Conservation (phyloP, 2,888 invertebrate species). For the Eristalinus sepulchralis region DNA sequence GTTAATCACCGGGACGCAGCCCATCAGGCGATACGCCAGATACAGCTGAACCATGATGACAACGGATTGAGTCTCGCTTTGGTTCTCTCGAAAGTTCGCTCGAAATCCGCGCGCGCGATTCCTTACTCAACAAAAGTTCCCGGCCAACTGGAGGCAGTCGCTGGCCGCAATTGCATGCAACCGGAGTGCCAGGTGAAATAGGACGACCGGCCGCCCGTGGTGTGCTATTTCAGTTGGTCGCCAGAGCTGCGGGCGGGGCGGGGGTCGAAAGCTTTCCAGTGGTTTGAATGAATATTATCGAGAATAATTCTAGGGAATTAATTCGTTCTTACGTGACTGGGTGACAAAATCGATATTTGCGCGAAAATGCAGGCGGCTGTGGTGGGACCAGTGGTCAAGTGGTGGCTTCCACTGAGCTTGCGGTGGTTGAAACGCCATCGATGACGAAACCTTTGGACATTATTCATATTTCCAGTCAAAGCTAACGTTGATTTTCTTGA, state of each 20-base stretch:
- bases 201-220: background rate
- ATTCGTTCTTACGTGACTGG: slow-evolving; percentile 56
- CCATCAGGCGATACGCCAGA: slow-evolving; percentile 55
- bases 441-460: slow-evolving; percentile 42
- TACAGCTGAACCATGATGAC: slow-evolving; percentile 61
- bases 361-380: slow-evolving; percentile 54
- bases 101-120: slow-evolving; percentile 23
- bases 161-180: slow-evolving; percentile 48
- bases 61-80: background rate
- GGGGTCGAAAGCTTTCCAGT: background rate
- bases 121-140: slow-evolving; percentile 47
- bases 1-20: slow-evolving; percentile 55
- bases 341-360: slow-evolving; percentile 63
- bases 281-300: slow-evolving; percentile 44
- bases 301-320: slow-evolving; percentile 49
- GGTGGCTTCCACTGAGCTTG: background rate
- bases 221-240: slow-evolving; percentile 42
- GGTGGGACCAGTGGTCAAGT: slow-evolving; percentile 7
- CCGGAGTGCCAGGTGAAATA: slow-evolving; percentile 22
- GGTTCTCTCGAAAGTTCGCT: background rate
- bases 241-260: background rate
- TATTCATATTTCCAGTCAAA: slow-evolving; percentile 44
- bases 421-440: background rate
- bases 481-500: slow-evolving; percentile 42
- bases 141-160: slow-evolving; percentile 45